phyloP scores from a whole-genome alignment of 2,797 vertebrate genomes.

The Labroides dimidiatus region DNA sequence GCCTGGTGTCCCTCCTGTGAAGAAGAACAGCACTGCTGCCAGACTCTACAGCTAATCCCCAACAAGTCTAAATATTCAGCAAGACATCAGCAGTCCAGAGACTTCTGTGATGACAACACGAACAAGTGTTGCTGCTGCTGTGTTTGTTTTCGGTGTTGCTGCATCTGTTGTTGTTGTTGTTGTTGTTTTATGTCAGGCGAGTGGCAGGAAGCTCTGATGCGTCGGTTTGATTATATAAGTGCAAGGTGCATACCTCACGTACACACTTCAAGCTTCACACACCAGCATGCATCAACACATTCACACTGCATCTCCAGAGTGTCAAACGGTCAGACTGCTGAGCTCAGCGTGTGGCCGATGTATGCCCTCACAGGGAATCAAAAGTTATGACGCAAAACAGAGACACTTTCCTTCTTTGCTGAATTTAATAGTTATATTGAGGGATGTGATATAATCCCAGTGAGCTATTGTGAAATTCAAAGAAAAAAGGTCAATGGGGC shows the following conservation, averaged over 20 bases:
- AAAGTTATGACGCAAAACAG: slow-evolving; percentile 50
- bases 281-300: slow-evolving; percentile 41
- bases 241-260: slow-evolving; percentile 9
- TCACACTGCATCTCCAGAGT: slow-evolving; percentile 49
- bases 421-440: slow-evolving; percentile 12
- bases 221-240: slow-evolving; percentile 1
- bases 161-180: slow-evolving; percentile 10
- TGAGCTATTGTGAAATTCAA: slow-evolving; percentile 20
- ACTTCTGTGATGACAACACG: slow-evolving; percentile 34
- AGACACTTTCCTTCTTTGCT: neutral
- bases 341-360: slow-evolving; percentile 58
- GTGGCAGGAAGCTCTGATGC: slow-evolving; percentile 3
- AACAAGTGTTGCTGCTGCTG: slow-evolving; percentile 35
- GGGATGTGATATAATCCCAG: neutral
- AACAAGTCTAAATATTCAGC: slow-evolving; percentile 10
- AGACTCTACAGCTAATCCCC: slow-evolving; percentile 16
- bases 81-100: slow-evolving; percentile 6
- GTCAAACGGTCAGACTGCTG: slow-evolving; percentile 65
- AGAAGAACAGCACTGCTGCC: slow-evolving; percentile 19
- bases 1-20: slow-evolving; percentile 28
- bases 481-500: slow-evolving; percentile 6
- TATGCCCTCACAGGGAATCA: slow-evolving; percentile 36
- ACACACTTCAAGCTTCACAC: slow-evolving; percentile 11
- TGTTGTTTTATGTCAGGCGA: slow-evolving; percentile 2
- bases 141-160: slow-evolving; percentile 22